Base-by-base conservation (phyloP, 1,140 invertebrate species). In the Fopius arisanus region DNA sequence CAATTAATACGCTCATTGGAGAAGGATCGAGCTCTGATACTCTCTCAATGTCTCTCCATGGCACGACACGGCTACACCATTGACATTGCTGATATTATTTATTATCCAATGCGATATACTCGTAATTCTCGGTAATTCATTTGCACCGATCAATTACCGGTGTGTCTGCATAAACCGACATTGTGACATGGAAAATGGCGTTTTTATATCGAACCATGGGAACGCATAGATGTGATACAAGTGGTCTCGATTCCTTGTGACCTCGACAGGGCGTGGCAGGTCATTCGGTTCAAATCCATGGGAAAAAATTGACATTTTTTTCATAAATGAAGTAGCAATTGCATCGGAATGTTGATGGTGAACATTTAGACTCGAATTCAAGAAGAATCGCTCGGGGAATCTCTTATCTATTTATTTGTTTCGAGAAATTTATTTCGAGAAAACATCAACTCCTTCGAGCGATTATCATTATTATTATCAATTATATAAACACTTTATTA, bases 211-310 rank as follows among this genome's bases (percentile, higher is more conserved):
- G n/a, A 6, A 48, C 6, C 3, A n/a, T 48, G 43, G 16, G 43
- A 48, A 48, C 5, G 43, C 3, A 3, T 9, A 6, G 33, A 37
- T 6, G 48, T 54, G 48, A 54, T 54, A 19, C 72, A 54, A 75
- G 79, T 78, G 77, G 66, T 78, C 75, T 77, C 75, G 67, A 81
- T 80, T 79, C 80, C 77, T 74, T 70, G 48, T 83, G 84, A 85
- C 84, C 85, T 85, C 81, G 79, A 78, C 81, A 84, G 83, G 84
- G 85, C 83, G 86, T 86, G 85, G 84, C 83, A 78, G 84, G 84
- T 87, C 84, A 87, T 83, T 83, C 83, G 80, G 83, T 81, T 83
- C 81, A 78, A 74, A 73, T 41, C 76, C 77, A 75, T 65, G 41
- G n/a, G 69, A 75, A 68, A 69, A 31, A 31, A 31, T 31, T 3